Percentiles rank a stretch among this genome's conserved stretches.
phyloP scores from a whole-genome alignment of 2,113 vertebrate species.

The Delphinus delphis region DNA sequence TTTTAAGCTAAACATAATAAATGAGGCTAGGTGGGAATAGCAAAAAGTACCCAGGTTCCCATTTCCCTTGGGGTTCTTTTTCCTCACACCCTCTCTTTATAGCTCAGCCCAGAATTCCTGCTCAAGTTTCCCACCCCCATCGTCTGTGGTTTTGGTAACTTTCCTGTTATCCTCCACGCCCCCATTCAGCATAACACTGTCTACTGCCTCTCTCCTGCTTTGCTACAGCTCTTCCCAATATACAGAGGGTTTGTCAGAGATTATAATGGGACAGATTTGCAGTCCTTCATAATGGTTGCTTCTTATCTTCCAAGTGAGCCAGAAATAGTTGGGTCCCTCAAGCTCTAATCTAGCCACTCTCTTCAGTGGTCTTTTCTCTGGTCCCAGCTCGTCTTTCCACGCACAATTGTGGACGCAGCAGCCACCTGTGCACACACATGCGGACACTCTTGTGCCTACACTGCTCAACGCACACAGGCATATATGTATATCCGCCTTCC shows the following conservation, averaged over 20 bases:
- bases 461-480: fast-evolving
- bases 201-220: background rate
- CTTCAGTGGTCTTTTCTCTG: background rate
- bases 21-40: background rate
- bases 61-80: background rate
- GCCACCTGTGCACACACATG: fast-evolving
- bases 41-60: background rate
- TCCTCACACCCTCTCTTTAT: background rate
- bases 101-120: background rate
- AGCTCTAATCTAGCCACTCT: background rate
- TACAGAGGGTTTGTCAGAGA: background rate
- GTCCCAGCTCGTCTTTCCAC: background rate
- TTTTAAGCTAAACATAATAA: background rate
- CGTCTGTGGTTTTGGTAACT: background rate
- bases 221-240: background rate
- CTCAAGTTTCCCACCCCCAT: background rate
- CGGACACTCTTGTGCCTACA: no score
- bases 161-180: background rate
- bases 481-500: background rate
- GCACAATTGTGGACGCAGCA: background rate
- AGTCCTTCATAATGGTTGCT: background rate
- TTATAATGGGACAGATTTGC: background rate
- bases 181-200: background rate
- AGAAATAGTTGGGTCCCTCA: background rate
- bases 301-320: background rate